Conservation (phyloP, 2,797 vertebrate genomes). For the Xiphorhynchus erythropygius region DNA sequence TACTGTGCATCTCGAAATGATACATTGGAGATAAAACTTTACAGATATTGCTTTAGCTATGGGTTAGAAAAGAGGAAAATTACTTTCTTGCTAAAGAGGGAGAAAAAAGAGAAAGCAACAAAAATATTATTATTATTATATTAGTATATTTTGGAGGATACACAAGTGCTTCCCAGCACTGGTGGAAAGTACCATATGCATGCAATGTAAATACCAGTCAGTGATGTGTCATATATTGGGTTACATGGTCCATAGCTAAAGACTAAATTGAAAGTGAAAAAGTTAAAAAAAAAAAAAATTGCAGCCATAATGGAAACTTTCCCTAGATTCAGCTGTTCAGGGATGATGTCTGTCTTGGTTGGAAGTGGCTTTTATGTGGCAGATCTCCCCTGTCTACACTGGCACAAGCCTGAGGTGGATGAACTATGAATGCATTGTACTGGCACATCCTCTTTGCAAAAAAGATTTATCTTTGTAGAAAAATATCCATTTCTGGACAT, state of each 20-base stretch:
- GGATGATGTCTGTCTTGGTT: not conserved
- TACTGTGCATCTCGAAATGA: not conserved
- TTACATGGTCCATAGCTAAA: not conserved
- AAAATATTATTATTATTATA: not conserved
- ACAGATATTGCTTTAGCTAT: not conserved
- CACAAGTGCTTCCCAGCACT: not conserved
- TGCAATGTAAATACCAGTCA: not conserved
- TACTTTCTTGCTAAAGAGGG: not conserved
- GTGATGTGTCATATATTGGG: not conserved
- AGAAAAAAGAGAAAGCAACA: not conserved
- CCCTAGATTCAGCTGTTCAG: not conserved
- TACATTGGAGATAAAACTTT: not conserved
- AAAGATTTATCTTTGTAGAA: not conserved
- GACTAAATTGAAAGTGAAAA: not conserved
- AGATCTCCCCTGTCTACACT: not conserved
- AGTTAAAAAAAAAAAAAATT: not conserved
- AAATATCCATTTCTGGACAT: not conserved
- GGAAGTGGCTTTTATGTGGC: not conserved
- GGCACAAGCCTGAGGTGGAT: not conserved
- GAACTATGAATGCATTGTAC: not conserved
- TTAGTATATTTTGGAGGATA: not conserved
- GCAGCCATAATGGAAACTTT: not conserved
- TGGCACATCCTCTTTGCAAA: not conserved
- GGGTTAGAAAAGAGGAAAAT: not conserved
- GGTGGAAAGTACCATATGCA: not conserved